Base-by-base conservation (phyloP, 2,113 vertebrate genomes). In the Hymenochirus boettgeri region DNA sequence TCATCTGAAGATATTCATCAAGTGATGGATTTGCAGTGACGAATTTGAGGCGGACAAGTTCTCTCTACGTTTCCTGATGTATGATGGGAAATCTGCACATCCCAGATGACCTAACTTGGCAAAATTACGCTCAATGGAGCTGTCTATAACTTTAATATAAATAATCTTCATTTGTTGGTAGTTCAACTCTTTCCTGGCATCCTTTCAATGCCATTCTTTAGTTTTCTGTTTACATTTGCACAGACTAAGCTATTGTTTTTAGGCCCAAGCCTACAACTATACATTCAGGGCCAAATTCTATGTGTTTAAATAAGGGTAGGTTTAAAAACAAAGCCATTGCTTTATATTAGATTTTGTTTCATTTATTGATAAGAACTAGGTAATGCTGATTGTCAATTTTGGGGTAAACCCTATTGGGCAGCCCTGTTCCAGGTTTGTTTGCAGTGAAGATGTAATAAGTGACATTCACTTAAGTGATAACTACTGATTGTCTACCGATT, bases 1-100 rank as follows among this genome's bases (percentile, higher is more conserved):
- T 71, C 76, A n/a, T 69, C 74, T 57, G 69, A 69, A 57, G 82
- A 64, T 69, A 67, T 63, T 65, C 31, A 53, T 46, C 2, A 0
- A 74, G 76, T 54, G 54, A 17, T 76, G 74, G 75, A 69, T 57
- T 52, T 56, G 70, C 70, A 70, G 80, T 47, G 69, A 80, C 73
- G 75, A 76, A 70, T 71, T 63, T 56, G 77, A 79, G 26, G 62
- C 81, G 26, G 71, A 74, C 46, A 0, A 27, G 2, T 26, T 70
- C 1, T 29, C 69, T 2, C 55, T 70, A 7, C 15, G 3, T 0
- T 15, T 59, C 65, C 29, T 73, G 0, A 52, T 69, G 60, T 60
- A n/a, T 5, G 60, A 70, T 4, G 82, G 76, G 71, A 67, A 80
- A 6, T 7, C 77, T 75, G 75, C 80, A 81, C 25, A 77, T 70